phyloP scores from a whole-genome alignment of 64 coral and sea anemone species.

The Acropora yongei region DNA sequence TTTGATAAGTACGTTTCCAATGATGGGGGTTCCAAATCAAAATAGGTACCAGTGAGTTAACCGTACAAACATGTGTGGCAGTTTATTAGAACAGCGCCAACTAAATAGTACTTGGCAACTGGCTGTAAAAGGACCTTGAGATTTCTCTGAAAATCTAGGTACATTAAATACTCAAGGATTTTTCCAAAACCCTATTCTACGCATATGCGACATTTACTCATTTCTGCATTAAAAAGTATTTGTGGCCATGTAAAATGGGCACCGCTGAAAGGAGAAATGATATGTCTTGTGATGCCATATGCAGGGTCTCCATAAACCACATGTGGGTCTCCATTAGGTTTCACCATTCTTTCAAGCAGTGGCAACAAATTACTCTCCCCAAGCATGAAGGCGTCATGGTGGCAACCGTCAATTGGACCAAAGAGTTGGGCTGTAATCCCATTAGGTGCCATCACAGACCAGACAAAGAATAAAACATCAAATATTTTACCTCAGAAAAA shows the following conservation, averaged over 20 bases:
- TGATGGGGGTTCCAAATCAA: conserved; percentile 40
- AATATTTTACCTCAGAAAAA: conserved; percentile 32
- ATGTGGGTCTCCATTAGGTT: conserved; percentile 57
- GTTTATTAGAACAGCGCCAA: conserved; percentile 39
- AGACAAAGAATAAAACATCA: conserved; percentile 27
- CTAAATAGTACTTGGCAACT: conserved; percentile 44
- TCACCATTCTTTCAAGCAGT: conserved; percentile 15
- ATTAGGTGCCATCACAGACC: conserved; percentile 60
- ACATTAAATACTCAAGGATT: conserved; percentile 26
- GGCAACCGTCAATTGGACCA: conserved; percentile 36
- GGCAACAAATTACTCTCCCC: conserved; percentile 35
- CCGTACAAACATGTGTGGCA: conserved; percentile 54
- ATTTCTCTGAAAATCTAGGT: conserved; percentile 38
- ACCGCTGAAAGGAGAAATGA: conserved; percentile 51
- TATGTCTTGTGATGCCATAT: conserved; percentile 54
- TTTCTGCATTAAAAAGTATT: background rate
- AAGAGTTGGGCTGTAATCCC: conserved; percentile 38
- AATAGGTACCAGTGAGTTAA: conserved; percentile 42
- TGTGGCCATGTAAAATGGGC: conserved; percentile 33
- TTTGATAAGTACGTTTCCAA: conserved; percentile 42
- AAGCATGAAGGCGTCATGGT: conserved; percentile 54
- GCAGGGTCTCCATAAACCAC: conserved; percentile 25
- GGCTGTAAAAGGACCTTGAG: conserved; percentile 42
- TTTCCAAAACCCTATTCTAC: conserved; percentile 34
- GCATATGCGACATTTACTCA: conserved; percentile 4